These are phyloP conservation scores for Paramormyrops hopkinsi DNA, from an alignment of 2,797 vertebrate genomes.

Conservation along the genomic window DNA sequence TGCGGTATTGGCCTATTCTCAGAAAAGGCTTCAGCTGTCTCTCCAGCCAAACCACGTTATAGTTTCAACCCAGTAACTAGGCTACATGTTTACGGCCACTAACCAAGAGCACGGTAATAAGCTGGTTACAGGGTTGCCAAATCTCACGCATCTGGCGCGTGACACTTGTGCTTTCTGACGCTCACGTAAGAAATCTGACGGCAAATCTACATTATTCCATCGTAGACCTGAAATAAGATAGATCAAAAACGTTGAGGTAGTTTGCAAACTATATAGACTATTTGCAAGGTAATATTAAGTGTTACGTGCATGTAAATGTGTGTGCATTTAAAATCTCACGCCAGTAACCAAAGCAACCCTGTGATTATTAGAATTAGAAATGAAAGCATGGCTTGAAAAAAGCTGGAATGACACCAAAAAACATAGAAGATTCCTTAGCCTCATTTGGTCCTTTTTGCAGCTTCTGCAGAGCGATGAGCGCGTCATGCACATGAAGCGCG, in stretches of 20 bases:
- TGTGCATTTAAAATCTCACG: background rate
- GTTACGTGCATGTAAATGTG: background rate
- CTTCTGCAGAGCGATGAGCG: conserved; percentile 42
- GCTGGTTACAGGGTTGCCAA: background rate
- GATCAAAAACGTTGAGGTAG: background rate
- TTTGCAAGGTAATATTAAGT: background rate
- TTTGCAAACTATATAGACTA: background rate
- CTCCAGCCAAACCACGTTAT: background rate
- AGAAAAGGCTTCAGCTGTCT: background rate
- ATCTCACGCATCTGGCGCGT: background rate
- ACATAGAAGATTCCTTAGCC: background rate
- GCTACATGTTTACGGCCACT: background rate
- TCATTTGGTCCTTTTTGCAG: conserved; percentile 35
- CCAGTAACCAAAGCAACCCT: background rate
- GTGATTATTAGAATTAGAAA: background rate
- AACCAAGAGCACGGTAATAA: background rate
- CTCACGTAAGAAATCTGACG: background rate
- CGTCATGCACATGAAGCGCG: conserved; percentile 55
- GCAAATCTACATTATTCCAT: background rate
- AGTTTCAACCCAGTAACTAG: background rate
- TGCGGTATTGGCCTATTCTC: background rate
- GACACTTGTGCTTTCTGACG: background rate
- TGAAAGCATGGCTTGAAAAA: background rate
- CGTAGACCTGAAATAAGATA: background rate
- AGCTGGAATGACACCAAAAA: background rate